These are phyloP conservation scores for Loriculus beryllinus DNA, from an alignment of 2,797 vertebrate species.

Conservation along the genomic window DNA sequence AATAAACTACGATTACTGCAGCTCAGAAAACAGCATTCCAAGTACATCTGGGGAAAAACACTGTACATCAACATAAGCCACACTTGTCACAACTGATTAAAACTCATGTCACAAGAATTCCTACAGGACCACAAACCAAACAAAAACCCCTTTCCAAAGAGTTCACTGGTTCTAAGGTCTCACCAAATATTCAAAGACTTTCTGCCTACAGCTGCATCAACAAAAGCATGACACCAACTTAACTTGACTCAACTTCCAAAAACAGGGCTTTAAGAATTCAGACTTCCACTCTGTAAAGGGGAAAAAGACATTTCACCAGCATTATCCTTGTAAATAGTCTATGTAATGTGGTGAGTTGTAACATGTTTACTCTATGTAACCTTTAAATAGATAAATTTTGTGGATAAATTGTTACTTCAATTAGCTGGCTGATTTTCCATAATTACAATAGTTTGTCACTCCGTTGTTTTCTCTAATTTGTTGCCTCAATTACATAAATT, in stretches of 20 bases:
- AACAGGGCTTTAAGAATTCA: background rate
- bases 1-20: background rate
- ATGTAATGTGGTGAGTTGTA: background rate
- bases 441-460: conserved; percentile 41
- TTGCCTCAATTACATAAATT: background rate
- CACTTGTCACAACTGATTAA: background rate
- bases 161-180: background rate
- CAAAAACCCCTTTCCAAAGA: background rate
- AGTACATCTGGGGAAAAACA: background rate
- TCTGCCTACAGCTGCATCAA: background rate
- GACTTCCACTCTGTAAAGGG: background rate
- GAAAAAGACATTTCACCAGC: background rate
- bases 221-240: background rate
- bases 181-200: background rate
- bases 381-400: background rate
- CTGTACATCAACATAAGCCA: background rate
- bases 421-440: conserved; percentile 41
- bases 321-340: background rate
- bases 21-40: background rate
- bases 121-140: background rate
- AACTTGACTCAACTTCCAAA: background rate
- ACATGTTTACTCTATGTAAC: background rate
- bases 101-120: background rate
- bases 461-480: conserved; percentile 20
- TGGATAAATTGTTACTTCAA: background rate